These are phyloP conservation scores for Andrena marginata DNA, from an alignment of 2,888 invertebrate species.

Conservation along the genomic window DNA sequence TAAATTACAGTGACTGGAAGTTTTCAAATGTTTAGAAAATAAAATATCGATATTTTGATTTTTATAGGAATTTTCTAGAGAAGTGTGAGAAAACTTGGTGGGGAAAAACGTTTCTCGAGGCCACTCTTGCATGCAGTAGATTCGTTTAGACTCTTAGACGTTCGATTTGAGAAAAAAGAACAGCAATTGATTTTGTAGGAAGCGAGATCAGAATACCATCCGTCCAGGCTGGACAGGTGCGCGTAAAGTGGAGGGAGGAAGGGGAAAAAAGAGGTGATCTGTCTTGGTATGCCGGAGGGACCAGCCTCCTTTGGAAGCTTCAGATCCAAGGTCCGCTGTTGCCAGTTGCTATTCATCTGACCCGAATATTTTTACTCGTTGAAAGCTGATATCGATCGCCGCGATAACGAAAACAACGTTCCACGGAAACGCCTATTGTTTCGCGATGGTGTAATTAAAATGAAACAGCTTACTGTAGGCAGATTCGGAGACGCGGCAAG, in stretches of 20 bases:
- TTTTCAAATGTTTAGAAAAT: too few relatives aligned
- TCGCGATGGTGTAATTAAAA: not conserved
- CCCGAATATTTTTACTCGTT: conserved; percentile 65
- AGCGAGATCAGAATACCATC: conserved; percentile 58
- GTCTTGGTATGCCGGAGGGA: conserved; percentile 77
- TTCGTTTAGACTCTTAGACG: not conserved
- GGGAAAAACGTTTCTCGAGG: too few relatives aligned
- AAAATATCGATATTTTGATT: too few relatives aligned
- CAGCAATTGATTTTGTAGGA: conserved; percentile 44
- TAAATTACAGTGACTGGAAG: too few relatives aligned
- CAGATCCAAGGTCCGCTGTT: conserved; percentile 77
- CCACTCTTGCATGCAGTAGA: not conserved
- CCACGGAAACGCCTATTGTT: not conserved
- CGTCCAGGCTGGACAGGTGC: conserved; percentile 68
- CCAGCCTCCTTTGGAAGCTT: conserved; percentile 78
- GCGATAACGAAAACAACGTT: not conserved
- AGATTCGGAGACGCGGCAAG: not conserved
- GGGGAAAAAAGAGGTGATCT: conserved; percentile 70
- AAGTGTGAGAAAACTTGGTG: too few relatives aligned
- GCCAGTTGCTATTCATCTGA: conserved; percentile 68
- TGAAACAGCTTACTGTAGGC: not conserved
- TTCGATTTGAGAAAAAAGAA: conserved; percentile 41
- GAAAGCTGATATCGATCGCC: conserved; percentile 38
- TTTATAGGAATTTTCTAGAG: too few relatives aligned
- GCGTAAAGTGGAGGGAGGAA: conserved; percentile 54